Percentiles rank a stretch among this genome's conserved stretches.
Evolutionary conservation across 2,888 invertebrate species (phyloP).

Genomic region (Agrilus cyanescens): DNA sequence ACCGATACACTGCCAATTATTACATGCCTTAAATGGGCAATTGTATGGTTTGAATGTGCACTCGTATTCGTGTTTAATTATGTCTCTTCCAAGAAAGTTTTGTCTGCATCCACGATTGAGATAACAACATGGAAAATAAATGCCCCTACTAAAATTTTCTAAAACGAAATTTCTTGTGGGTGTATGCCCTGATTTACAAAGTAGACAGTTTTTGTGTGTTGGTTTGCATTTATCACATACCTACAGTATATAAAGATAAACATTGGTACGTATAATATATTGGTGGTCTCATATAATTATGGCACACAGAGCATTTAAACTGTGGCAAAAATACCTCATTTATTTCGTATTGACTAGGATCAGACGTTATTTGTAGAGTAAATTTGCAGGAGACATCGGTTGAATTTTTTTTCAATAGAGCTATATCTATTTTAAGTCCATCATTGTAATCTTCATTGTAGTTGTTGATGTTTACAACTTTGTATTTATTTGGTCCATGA

Average conservation of each 20-base stretch:
- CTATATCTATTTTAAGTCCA: constrained; percentile 19
- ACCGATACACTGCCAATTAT: constrained; percentile 14
- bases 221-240: constrained; percentile 26
- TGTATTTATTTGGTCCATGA: too few relatives aligned
- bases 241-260: constrained; percentile 27
- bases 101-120: constrained; percentile 24
- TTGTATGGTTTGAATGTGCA: constrained; percentile 23
- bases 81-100: constrained; percentile 18
- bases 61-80: constrained; percentile 22
- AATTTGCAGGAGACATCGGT: constrained; percentile 8
- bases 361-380: constrained; percentile 8
- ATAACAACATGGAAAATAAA: constrained; percentile 26
- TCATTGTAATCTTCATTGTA: constrained; percentile 9
- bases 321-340: constrained; percentile 25
- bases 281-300: constrained; percentile 27
- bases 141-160: constrained; percentile 24
- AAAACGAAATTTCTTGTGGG: constrained; percentile 27
- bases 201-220: constrained; percentile 26
- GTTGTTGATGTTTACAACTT: constrained; percentile 1
- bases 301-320: constrained; percentile 30
- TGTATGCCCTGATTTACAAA: constrained; percentile 25
- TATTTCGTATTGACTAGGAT: constrained; percentile 13
- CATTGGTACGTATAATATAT: constrained; percentile 31
- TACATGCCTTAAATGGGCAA: constrained; percentile 22
- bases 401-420: constrained; percentile 21